Conservation (phyloP, 2,888 invertebrate genomes). For the Hedya salicella region DNA sequence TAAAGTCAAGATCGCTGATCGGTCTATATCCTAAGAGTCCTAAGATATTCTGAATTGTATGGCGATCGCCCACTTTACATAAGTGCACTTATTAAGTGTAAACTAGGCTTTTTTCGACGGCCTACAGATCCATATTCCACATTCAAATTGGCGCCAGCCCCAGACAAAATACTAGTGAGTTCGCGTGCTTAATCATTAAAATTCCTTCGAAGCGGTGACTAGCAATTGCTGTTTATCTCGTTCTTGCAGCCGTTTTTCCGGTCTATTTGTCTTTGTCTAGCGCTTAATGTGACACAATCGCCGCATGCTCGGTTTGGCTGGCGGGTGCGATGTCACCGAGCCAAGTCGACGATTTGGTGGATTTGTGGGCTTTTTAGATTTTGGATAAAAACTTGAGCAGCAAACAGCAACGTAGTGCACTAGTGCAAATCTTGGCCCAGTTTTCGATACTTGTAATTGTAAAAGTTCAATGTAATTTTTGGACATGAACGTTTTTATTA, state of each 20-base stretch:
- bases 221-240: constrained; percentile 73
- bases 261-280: constrained; percentile 83
- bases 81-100: constrained; percentile 3
- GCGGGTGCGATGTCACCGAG: constrained; percentile 46
- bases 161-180: constrained; percentile 36
- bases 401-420: too few relatives aligned
- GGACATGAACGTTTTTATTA: too few relatives aligned
- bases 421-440: background rate
- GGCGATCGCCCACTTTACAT: background rate
- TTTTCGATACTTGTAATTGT: background rate
- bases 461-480: too few relatives aligned
- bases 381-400: constrained; percentile 1
- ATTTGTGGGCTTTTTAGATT: constrained; percentile 24
- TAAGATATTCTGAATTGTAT: too few relatives aligned
- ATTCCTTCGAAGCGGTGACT: constrained; percentile 67
- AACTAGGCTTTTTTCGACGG: constrained; percentile 6
- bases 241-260: constrained; percentile 78
- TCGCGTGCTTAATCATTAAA: constrained; percentile 76
- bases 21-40: too few relatives aligned
- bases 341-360: constrained; percentile 18
- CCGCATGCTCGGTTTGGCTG: constrained; percentile 79
- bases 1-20: too few relatives aligned
- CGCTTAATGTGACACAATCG: constrained; percentile 80
- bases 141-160: constrained; percentile 11
- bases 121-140: constrained; percentile 4